Evolutionary conservation across 2,888 invertebrate species (phyloP).

Genomic region (Eristalis pertinax): DNA sequence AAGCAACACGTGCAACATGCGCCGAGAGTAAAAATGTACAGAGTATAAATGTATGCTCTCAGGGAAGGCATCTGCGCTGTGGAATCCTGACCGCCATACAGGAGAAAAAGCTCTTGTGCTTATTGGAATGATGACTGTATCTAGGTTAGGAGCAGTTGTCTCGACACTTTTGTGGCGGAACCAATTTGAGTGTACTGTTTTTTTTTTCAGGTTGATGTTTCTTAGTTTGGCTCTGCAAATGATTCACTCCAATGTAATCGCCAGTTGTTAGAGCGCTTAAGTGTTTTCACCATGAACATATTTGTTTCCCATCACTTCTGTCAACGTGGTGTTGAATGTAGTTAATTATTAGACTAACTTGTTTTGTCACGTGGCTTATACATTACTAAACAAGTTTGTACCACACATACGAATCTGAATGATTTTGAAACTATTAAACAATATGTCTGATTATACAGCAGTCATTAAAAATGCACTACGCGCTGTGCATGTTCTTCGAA

Average conservation of each 20-base stretch:
- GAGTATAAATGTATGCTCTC: background rate
- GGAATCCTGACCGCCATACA: background rate
- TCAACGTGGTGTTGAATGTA: too few relatives aligned
- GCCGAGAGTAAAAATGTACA: background rate
- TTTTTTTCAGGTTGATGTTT: background rate
- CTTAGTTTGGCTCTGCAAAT: background rate
- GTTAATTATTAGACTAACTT: too few relatives aligned
- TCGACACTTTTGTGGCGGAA: conserved; percentile 14
- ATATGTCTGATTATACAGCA: too few relatives aligned
- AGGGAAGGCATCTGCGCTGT: background rate
- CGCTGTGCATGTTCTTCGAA: too few relatives aligned
- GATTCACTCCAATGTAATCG: background rate
- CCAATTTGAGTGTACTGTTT: conserved; percentile 10
- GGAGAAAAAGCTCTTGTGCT: conserved; percentile 19
- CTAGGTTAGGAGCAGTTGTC: conserved; percentile 41
- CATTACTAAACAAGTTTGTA: too few relatives aligned
- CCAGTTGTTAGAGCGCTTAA: too few relatives aligned
- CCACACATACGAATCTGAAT: too few relatives aligned
- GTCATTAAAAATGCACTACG: too few relatives aligned
- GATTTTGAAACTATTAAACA: too few relatives aligned
- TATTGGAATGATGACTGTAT: conserved; percentile 27
- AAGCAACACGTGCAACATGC: conserved; percentile 51
- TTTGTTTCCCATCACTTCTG: too few relatives aligned
- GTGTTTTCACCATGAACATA: too few relatives aligned
- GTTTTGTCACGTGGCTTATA: too few relatives aligned